Percentiles rank a stretch among this genome's conserved stretches.
Evolutionary conservation across 1,140 invertebrate species (phyloP).

Genomic region (Hermetia illucens): DNA sequence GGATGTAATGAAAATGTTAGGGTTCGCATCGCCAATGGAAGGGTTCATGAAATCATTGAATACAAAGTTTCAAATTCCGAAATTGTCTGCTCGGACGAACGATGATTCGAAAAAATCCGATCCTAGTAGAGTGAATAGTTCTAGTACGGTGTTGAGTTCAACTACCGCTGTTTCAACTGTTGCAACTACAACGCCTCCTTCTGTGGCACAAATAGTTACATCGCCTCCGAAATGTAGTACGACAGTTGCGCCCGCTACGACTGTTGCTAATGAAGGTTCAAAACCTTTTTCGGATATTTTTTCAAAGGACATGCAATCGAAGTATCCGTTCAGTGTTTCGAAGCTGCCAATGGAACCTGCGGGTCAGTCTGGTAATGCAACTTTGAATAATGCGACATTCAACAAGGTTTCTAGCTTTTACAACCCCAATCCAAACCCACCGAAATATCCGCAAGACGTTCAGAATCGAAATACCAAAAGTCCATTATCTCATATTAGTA

Average conservation of each 20-base stretch:
- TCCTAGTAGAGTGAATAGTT: too few relatives aligned
- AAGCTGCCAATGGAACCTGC: too few relatives aligned
- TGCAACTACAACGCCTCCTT: background rate
- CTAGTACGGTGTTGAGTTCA: too few relatives aligned
- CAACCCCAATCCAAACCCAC: too few relatives aligned
- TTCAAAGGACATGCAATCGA: too few relatives aligned
- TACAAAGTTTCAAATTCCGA: slow-evolving; percentile 76
- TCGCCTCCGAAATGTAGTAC: background rate
- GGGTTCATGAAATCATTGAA: slow-evolving; percentile 63
- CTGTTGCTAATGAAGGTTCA: background rate
- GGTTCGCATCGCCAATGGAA: slow-evolving; percentile 38
- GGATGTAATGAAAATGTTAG: slow-evolving; percentile 28
- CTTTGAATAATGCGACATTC: too few relatives aligned
- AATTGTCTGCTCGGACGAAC: slow-evolving; percentile 46
- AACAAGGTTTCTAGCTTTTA: too few relatives aligned
- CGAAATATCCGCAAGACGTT: too few relatives aligned
- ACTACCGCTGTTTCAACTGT: background rate
- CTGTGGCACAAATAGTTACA: background rate
- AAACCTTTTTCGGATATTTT: background rate
- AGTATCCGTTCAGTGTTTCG: too few relatives aligned
- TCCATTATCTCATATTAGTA: too few relatives aligned
- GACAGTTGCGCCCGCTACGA: background rate
- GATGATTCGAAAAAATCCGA: slow-evolving; percentile 2
- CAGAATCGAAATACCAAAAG: too few relatives aligned
- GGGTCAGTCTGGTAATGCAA: too few relatives aligned